Evolutionary conservation across 1,140 invertebrate species (phyloP).

Genomic region (Ceratoteleas bidentatus): DNA sequence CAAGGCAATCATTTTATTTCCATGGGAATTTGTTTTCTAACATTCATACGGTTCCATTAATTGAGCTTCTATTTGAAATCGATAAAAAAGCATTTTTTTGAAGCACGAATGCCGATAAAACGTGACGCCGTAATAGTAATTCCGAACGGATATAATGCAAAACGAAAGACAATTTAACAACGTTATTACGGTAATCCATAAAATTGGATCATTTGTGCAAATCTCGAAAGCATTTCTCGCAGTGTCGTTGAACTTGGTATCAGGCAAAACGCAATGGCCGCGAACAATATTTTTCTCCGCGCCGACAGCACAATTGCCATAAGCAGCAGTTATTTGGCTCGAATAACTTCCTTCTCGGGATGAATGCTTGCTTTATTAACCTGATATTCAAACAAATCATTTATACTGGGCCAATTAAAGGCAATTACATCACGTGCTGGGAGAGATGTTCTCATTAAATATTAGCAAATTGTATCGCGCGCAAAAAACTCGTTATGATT

Average conservation of each 20-base stretch:
- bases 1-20: too few relatives aligned
- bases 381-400: slow-evolving; percentile 67
- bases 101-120: background rate
- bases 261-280: slow-evolving; percentile 65
- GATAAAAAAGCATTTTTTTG: too few relatives aligned
- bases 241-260: slow-evolving; percentile 63
- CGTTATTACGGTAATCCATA: slow-evolving; percentile 48
- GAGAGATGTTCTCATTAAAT: slow-evolving; percentile 60
- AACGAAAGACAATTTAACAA: slow-evolving; percentile 38
- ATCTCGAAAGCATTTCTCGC: slow-evolving; percentile 37
- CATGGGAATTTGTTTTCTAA: too few relatives aligned
- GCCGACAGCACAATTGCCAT: slow-evolving; percentile 66
- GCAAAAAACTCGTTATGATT: slow-evolving; percentile 56
- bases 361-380: slow-evolving; percentile 66
- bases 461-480: slow-evolving; percentile 55
- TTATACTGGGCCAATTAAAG: slow-evolving; percentile 66
- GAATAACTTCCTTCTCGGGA: slow-evolving; percentile 65
- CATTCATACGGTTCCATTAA: too few relatives aligned
- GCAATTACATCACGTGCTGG: slow-evolving; percentile 57
- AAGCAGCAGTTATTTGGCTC: slow-evolving; percentile 63
- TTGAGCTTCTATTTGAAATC: too few relatives aligned
- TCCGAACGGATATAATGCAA: slow-evolving; percentile 17
- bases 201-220: slow-evolving; percentile 52
- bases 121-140: slow-evolving; percentile 11
- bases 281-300: slow-evolving; percentile 66